Evolutionary conservation across 2,113 vertebrate genomes (phyloP), one percentile per base, ranked within the genome.

Genomic region (Synchiropus splendidus): DNA sequence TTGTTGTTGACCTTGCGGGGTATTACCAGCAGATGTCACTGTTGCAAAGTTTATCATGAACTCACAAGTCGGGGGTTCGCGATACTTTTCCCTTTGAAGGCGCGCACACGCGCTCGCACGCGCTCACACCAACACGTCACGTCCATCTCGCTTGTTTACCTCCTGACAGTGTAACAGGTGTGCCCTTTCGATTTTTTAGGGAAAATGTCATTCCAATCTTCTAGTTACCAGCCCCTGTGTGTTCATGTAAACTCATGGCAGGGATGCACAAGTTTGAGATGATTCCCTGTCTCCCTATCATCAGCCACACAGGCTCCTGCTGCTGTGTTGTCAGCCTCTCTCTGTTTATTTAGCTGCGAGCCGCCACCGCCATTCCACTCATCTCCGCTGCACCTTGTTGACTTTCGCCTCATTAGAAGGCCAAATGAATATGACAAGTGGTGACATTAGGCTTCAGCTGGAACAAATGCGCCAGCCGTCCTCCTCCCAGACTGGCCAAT

Each of bases 371-470:
- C 5, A n/a, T 67, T 72, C 59, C 54, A 18, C 57, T 72, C 63
- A 18, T 68, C 67, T 64, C 17, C 39, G 68, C 62, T 65, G 75
- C 64, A 74, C 71, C 70, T 72, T 83, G 82, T 78, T 78, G 79
- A 83, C 79, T 74, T 69, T 54, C 72, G 69, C 51, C 74, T 82
- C 81, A 85, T 87, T 84, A 86, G 48, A 61, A 66, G 58, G 60
- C 78, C 78, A 83, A 85, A 85, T 83, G 72, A 82, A 85, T 79
- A 73, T 84, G 83, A 87, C 74, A 66, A 81, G 80, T 81, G 82
- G 69, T 82, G 77, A 82, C 79, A 85, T 83, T 83, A 81, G 74
- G 70, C 70, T 77, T 61, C 81, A 75, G 77, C 82, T 85, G 82
- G 80, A 86, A 85, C 82, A 78, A 84, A 85, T 85, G 73, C 41